Percentiles rank a stretch among this genome's conserved stretches.
Evolutionary conservation across 2,888 invertebrate genomes (phyloP).

Genomic region (Plusia festucae): DNA sequence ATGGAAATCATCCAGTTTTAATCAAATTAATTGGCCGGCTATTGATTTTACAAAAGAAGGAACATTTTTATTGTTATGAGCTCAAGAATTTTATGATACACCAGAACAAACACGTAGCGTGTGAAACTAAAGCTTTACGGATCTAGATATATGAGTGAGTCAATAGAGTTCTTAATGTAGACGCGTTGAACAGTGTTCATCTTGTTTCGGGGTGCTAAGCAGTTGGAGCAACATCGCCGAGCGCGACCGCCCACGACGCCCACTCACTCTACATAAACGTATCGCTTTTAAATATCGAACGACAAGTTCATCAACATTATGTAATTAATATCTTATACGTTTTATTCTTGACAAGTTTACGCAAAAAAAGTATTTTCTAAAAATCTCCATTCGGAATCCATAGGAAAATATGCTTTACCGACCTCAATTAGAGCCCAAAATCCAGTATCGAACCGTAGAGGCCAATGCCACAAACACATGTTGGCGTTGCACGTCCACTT

Average conservation of each 20-base stretch:
- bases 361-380: conserved; percentile 70
- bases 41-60: conserved; percentile 4
- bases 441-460: conserved; percentile 68
- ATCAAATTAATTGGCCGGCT: conserved; percentile 1
- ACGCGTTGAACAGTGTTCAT: conserved; percentile 46
- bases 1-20: conserved; percentile 1
- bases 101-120: conserved; percentile 28
- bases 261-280: conserved; percentile 17
- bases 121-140: conserved; percentile 50
- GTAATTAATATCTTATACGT: conserved; percentile 57
- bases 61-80: conserved; percentile 16
- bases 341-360: conserved; percentile 57
- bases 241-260: conserved; percentile 57
- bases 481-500: conserved; percentile 73
- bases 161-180: conserved; percentile 51
- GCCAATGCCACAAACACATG: conserved; percentile 87
- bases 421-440: conserved; percentile 64
- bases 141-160: conserved; percentile 54
- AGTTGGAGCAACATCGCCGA: conserved; percentile 33
- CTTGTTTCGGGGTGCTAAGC: conserved; percentile 54
- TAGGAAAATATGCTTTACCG: conserved; percentile 46
- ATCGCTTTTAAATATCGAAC: conserved; percentile 45
- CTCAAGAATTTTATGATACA: conserved; percentile 35
- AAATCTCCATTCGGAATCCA: conserved; percentile 59
- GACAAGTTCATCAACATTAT: conserved; percentile 53